These are phyloP conservation scores for Scaptomyza tumidula DNA, from an alignment of 2,888 invertebrate genomes.

Conservation along the genomic window DNA sequence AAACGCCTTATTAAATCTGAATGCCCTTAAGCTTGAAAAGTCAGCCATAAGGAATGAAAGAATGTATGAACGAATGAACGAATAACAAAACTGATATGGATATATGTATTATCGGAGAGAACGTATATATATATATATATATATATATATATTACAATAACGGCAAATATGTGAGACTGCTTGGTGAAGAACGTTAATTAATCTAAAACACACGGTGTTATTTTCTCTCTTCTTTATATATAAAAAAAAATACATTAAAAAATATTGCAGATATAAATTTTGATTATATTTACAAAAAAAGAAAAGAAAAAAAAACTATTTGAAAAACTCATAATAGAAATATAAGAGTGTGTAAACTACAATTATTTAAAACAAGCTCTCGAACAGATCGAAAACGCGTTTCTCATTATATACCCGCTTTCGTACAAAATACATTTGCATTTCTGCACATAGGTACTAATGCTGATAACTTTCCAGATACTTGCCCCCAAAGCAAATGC, in stretches of 20 bases:
- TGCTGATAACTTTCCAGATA: slow-evolving; percentile 32
- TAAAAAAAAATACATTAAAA: slow-evolving; percentile 7
- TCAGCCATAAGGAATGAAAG: slow-evolving; percentile 10
- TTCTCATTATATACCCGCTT: slow-evolving; percentile 28
- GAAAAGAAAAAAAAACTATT: slow-evolving; percentile 42
- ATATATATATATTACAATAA: slow-evolving; percentile 62
- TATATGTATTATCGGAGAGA: slow-evolving; percentile 21
- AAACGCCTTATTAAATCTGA: slow-evolving; percentile 65
- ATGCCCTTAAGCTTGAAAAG: slow-evolving; percentile 37
- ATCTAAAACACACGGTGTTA: slow-evolving; percentile 12
- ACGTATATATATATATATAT: slow-evolving; percentile 28
- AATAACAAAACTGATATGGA: slow-evolving; percentile 14
- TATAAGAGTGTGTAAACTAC: slow-evolving; percentile 54
- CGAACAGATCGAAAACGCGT: slow-evolving; percentile 26
- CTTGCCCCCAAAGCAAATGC: slow-evolving; percentile 16
- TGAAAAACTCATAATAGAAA: slow-evolving; percentile 45
- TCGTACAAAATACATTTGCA: slow-evolving; percentile 27
- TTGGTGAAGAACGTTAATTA: slow-evolving; percentile 20
- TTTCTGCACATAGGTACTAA: slow-evolving; percentile 29
- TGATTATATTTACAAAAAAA: slow-evolving; percentile 68
- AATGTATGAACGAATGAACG: neutral
- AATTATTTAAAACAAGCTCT: slow-evolving; percentile 36
- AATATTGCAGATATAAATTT: slow-evolving; percentile 57
- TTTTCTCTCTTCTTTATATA: slow-evolving; percentile 10
- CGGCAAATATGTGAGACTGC: slow-evolving; percentile 76